Percentiles rank a stretch among this genome's conserved stretches.
phyloP scores from a whole-genome alignment of 1,140 invertebrate genomes.

The Eubasilissa regina region DNA sequence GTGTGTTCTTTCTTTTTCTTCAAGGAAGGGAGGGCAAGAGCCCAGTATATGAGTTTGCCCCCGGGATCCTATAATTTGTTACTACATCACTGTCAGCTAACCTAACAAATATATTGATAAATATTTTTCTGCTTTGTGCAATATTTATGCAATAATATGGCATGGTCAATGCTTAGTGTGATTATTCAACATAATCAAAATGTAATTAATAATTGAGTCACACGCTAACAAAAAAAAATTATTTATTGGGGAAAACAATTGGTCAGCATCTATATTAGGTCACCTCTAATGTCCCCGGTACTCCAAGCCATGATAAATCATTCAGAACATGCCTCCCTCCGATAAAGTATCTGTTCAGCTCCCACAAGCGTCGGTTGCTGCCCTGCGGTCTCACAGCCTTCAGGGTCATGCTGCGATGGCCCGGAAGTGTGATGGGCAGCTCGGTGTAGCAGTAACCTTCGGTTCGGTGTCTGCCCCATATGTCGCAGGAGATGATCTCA shows the following conservation, averaged over 20 bases:
- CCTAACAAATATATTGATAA: no score
- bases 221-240: no score
- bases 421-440: constrained; percentile 62
- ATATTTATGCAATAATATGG: no score
- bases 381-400: constrained; percentile 65
- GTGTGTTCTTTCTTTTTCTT: no score
- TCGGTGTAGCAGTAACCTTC: constrained; percentile 66
- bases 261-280: neutral
- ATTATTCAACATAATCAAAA: no score
- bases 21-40: no score
- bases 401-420: constrained; percentile 60
- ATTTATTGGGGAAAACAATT: neutral
- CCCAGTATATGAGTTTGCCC: no score
- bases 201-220: no score
- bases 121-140: no score
- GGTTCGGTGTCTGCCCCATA: constrained; percentile 67
- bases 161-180: no score
- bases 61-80: no score
- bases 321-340: constrained; percentile 68
- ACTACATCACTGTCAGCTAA: no score
- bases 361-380: constrained; percentile 61
- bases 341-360: constrained; percentile 67
- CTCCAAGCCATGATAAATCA: constrained; percentile 62
- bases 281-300: constrained; percentile 31
- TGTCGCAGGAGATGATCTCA: constrained; percentile 67